A percentile compares a stretch with the other conserved stretches of the same genome.
Evolutionary conservation across 2,113 vertebrate genomes (phyloP).

Genomic region (Corydoras maculifer): DNA sequence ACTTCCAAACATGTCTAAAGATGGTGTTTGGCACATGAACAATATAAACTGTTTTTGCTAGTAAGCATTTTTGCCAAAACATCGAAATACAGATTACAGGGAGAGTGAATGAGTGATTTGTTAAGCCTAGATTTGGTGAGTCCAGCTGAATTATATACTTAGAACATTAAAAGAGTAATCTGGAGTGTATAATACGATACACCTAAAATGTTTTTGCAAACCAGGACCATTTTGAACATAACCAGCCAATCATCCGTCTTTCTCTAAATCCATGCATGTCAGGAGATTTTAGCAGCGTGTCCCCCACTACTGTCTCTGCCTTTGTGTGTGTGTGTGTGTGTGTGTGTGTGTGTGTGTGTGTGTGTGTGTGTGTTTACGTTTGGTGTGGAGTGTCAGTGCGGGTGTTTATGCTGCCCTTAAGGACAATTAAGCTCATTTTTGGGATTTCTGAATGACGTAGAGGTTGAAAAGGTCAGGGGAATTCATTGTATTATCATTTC

Average conservation of each 20-base stretch:
- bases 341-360: constrained; percentile 16
- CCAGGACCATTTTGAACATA: too few relatives aligned
- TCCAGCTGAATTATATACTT: too few relatives aligned
- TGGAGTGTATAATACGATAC: too few relatives aligned
- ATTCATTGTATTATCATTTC: constrained; percentile 46
- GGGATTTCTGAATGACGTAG: constrained; percentile 19
- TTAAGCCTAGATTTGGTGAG: too few relatives aligned
- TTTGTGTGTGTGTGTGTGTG: constrained; percentile 13
- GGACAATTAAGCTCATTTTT: constrained; percentile 29
- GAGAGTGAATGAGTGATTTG: too few relatives aligned
- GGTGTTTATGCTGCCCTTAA: constrained; percentile 27
- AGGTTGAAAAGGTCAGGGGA: constrained; percentile 52
- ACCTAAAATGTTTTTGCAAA: too few relatives aligned
- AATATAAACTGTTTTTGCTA: too few relatives aligned
- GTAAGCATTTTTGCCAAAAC: background rate
- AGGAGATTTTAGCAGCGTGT: constrained; percentile 45
- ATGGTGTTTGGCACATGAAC: too few relatives aligned
- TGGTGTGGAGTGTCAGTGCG: constrained; percentile 27
- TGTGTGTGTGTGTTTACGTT: constrained; percentile 21
- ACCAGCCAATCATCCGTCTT: constrained; percentile 42
- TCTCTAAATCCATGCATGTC: constrained; percentile 45
- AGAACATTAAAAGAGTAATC: too few relatives aligned
- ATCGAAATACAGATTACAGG: constrained; percentile 15
- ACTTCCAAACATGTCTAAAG: too few relatives aligned
- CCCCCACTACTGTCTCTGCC: constrained; percentile 42